Base-by-base conservation (phyloP, 53 echinoderm and acorn worm species). In the Paelopatides confundens region DNA sequence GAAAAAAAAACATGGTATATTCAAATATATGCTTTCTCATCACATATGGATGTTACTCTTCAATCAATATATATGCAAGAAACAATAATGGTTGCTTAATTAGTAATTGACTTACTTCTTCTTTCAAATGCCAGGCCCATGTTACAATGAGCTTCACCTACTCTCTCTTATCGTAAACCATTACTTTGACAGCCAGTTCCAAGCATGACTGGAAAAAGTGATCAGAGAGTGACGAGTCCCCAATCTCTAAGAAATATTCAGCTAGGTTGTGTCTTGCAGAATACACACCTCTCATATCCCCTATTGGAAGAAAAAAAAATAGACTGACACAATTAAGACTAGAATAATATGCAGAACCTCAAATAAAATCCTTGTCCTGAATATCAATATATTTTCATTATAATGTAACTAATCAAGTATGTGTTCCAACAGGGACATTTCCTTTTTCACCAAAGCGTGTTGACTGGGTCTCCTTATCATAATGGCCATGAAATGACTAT, bases 121-220 rank as follows among this genome's bases (percentile, higher is more conserved):
- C 95, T 90, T 83, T 99, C 99, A 76, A 87, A 99, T 32, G 94
- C 99, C 13, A 92, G 85, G 13, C 95, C 99, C 84, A 99, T 92
- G 84, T 99, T 89, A 64, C 99, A 96, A 76, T 99, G 91, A 1
- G 99, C 99, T 43, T 99, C 95, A 24, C 91, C 95, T 47, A 95
- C 94, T 46, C 84, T 91, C 62, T 92, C 69, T n/a, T 91, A 27
- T 95, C 96, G 28, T 76, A 83, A 65, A 94, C 99, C 3, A 91
- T 91, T 33, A 99, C 91, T 52, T 90, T 87, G 30, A 89, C 77
- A n/a, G 95, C 94, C 47, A 91, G 96, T 53, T 96, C 95, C 13
- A 99, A 94, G 63, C 99, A 99, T 0, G 94, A 95, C 68, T 90
- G 89, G 84, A 92, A 99, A 89, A 99, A 99, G 76, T 99, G 95